These are phyloP conservation scores for Tolmerus cingulatus DNA, from an alignment of 2,888 invertebrate species.

Conservation along the genomic window DNA sequence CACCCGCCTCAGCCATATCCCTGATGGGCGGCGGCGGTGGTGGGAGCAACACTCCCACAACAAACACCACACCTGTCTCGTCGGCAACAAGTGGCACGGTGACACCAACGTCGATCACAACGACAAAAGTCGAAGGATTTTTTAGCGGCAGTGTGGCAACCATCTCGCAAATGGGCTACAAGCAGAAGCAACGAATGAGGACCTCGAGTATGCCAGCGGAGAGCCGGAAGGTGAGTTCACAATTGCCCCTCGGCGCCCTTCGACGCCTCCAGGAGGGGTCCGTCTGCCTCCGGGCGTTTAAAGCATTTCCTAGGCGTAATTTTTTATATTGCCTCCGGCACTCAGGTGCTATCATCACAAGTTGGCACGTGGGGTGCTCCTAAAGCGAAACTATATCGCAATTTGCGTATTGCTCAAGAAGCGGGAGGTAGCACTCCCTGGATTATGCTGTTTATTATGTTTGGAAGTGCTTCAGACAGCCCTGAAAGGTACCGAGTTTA, in stretches of 20 bases:
- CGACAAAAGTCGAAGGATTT: constrained; percentile 39
- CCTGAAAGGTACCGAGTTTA: not conserved
- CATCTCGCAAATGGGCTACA: constrained; percentile 46
- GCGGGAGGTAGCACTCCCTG: not conserved
- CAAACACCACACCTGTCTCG: constrained; percentile 13
- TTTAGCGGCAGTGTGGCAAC: constrained; percentile 30
- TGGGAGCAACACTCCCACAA: constrained; percentile 47
- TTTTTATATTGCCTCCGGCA: not conserved
- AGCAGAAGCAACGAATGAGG: constrained; percentile 59
- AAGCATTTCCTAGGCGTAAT: constrained; percentile 38
- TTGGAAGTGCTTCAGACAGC: not conserved
- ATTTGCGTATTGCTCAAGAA: not conserved
- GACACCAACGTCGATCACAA: constrained; percentile 35
- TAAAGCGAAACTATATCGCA: not conserved
- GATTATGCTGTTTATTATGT: not conserved
- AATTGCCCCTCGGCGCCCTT: not conserved
- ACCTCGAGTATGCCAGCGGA: constrained; percentile 63
- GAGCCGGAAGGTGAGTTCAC: constrained; percentile 59
- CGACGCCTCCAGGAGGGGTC: not conserved
- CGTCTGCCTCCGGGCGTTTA: constrained; percentile 46
- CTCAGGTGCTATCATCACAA: not conserved
- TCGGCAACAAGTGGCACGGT: constrained; percentile 33
- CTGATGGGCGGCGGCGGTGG: constrained; percentile 1
- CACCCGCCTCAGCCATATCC: constrained; percentile 45
- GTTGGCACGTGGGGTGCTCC: not conserved